Conservation (phyloP, 1,140 invertebrate species). For the Pantala flavescens region DNA sequence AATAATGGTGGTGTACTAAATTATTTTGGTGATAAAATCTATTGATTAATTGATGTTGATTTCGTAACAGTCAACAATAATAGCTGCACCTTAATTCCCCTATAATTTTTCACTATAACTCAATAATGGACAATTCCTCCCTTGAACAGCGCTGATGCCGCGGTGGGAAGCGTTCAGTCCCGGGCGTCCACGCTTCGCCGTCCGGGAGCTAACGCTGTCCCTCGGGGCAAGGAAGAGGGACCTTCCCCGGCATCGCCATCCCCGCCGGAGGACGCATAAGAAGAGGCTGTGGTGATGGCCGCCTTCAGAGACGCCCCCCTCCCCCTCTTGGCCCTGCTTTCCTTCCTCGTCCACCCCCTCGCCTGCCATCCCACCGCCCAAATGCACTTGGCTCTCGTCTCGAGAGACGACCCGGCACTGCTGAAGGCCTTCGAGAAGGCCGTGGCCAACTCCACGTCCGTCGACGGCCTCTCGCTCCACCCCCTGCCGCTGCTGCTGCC, state of each 20-base stretch:
- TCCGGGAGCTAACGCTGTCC: neutral
- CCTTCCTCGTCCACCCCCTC: neutral
- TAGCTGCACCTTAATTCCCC: no score
- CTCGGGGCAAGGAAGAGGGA: neutral
- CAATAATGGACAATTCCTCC: no score
- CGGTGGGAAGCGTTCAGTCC: neutral
- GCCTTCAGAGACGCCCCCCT: neutral
- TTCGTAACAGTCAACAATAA: no score
- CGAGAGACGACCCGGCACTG: neutral
- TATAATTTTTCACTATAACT: no score
- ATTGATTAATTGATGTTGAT: no score
- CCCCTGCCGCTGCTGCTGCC: neutral
- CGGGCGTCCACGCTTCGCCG: neutral
- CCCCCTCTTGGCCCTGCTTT: neutral
- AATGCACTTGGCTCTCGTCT: neutral
- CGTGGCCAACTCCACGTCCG: neutral
- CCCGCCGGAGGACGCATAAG: neutral
- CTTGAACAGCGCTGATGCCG: neutral
- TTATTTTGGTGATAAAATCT: no score
- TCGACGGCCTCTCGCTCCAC: neutral
- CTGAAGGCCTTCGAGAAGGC: neutral
- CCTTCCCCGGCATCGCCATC: neutral
- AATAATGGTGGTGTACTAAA: no score
- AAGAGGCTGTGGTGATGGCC: neutral
- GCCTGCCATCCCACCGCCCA: neutral